Base-by-base conservation (phyloP, 1,140 invertebrate genomes). In the Trypoxylus dichotomus region DNA sequence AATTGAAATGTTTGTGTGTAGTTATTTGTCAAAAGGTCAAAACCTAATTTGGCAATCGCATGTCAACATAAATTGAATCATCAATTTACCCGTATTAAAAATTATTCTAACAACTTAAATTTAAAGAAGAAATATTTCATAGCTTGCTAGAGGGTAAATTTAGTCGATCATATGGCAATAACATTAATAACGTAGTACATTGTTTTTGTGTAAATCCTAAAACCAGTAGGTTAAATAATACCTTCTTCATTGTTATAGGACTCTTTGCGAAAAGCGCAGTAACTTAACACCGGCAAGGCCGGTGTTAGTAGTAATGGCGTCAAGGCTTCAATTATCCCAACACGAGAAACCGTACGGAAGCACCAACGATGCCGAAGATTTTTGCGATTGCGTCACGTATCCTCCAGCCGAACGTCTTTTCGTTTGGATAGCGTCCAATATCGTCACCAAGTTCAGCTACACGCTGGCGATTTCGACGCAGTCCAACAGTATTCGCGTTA, bases 401-500 rank as follows among this genome's bases (percentile, higher is more conserved):
- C 41, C 41, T 8, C 74, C 25, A 21, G 24, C 63, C 27, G 78
- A 79, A n/a, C 77, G 76, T 27, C 54, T 77, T 21, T 60, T 79
- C 10, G 42, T 79, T 1, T 79, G 78, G 78, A 72, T 79, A 15
- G 77, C 77, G 15, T 82, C 78, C 13, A 81, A 82, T 76, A 54
- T 81, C n/a, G 42, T 75, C 5, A 76, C 76, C 6, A 78, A 80
- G 27, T 80, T 77, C 21, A 78, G 76, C 54, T 81, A 82, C 42
- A 82, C 79, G 3, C 43, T 79, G 24, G 80, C 81, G 29, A 42
- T 80, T 13, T 82, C 80, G 7, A 80, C 78, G 8, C 72, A 72
- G n/a, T 47, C n/a, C 63, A 79, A 81, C 15, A 60, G 74, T 24
- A 72, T 80, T 3, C 72, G 79, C 21, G 24, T 81, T 0, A 81